Evolutionary conservation across 2,797 vertebrate species (phyloP).

Genomic region (Poeciliopsis gracilis): DNA sequence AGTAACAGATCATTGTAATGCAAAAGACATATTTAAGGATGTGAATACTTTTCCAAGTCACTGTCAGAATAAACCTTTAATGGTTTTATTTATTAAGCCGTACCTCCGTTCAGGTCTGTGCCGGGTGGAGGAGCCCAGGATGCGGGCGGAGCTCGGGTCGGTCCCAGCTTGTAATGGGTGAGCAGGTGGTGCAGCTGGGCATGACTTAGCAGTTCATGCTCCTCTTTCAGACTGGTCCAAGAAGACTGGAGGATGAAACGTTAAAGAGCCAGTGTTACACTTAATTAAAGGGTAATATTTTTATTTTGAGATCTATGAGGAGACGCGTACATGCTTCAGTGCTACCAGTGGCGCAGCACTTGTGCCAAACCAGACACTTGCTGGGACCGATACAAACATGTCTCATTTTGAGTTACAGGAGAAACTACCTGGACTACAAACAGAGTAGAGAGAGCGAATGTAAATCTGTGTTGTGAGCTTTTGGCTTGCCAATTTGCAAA

Average conservation of each 20-base stretch:
- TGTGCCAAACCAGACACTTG: neutral
- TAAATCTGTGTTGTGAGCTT: neutral
- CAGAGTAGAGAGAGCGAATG: neutral
- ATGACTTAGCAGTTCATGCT: slow-evolving; percentile 85
- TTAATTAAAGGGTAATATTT: slow-evolving; percentile 3
- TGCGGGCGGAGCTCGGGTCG: slow-evolving; percentile 84
- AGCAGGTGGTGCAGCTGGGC: slow-evolving; percentile 92
- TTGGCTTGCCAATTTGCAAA: neutral
- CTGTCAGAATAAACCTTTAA: neutral
- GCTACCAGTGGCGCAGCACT: neutral
- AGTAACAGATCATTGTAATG: neutral
- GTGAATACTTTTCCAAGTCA: neutral
- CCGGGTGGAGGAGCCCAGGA: slow-evolving; percentile 85
- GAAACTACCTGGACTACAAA: slow-evolving; percentile 2
- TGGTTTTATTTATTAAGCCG: slow-evolving; percentile 1
- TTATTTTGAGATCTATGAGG: slow-evolving; percentile 3
- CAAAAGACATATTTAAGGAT: neutral
- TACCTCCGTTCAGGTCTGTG: slow-evolving; percentile 82
- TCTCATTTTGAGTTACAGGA: slow-evolving; percentile 3
- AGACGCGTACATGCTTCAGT: neutral
- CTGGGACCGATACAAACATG: slow-evolving; percentile 1
- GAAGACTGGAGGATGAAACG: slow-evolving; percentile 73
- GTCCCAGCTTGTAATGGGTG: slow-evolving; percentile 90
- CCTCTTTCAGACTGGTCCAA: slow-evolving; percentile 87
- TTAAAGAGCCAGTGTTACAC: neutral